phyloP scores from a whole-genome alignment of 2,888 invertebrate genomes.

The Glaucopsyche alexis region DNA sequence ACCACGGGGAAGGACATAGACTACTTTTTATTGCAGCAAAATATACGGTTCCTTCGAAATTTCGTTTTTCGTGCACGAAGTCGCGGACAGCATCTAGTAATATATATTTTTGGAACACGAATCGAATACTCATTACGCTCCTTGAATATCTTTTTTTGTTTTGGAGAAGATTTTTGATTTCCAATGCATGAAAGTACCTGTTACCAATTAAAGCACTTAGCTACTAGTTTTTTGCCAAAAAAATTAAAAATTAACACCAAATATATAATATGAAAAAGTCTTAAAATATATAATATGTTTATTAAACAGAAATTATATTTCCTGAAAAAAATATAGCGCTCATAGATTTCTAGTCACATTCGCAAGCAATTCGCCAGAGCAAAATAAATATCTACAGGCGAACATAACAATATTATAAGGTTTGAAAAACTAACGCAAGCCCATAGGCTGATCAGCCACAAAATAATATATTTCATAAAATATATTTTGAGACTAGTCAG shows the following conservation, averaged over 20 bases:
- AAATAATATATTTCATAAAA: too few species aligned
- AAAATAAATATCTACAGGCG: conserved; percentile 24
- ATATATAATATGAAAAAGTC: too few species aligned
- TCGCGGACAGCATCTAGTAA: too few species aligned
- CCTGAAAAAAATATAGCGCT: conserved; percentile 30
- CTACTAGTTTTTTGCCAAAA: not conserved
- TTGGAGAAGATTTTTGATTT: not conserved
- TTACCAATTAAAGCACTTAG: not conserved
- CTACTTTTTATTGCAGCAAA: too few species aligned
- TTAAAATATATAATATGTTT: too few species aligned
- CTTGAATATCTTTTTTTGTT: too few species aligned
- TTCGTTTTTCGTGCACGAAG: too few species aligned
- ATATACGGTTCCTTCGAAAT: too few species aligned
- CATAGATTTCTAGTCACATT: conserved; percentile 35
- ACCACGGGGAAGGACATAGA: too few species aligned
- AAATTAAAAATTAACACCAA: not conserved
- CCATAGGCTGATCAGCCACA: too few species aligned
- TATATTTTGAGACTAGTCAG: conserved; percentile 22
- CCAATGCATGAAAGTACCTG: not conserved
- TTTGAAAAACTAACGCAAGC: conserved; percentile 28
- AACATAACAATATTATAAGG: not conserved
- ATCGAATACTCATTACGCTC: too few species aligned
- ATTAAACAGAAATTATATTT: not conserved
- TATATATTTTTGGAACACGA: too few species aligned
- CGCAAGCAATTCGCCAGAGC: conserved; percentile 37